Evolutionary conservation across 1,140 invertebrate species (phyloP), one percentile per base, ranked within the genome.

Genomic region (Tachypleus tridentatus): DNA sequence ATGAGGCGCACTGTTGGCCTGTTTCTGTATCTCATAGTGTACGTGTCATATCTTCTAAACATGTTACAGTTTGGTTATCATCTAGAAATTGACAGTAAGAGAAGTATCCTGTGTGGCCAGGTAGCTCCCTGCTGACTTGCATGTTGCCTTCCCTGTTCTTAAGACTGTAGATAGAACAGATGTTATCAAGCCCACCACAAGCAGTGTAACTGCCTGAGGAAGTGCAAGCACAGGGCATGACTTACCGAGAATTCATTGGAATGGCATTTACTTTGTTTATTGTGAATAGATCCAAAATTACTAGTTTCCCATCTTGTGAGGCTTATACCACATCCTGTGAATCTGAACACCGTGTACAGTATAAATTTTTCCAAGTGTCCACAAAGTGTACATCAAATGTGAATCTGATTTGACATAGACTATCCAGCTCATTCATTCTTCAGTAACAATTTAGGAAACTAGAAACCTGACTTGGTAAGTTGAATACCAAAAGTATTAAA

Each of bases 221-320:
- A 64, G 95, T 94, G 80, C 98, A 98, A 73, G 95, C 94, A 85
- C 95, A 98, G 59, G 95, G 98, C 95, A 98, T 98, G 66, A 98
- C 95, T 94, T 94, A 98, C 73, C 91, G 94, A 57, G 93, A 97
- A 74, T 94, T 87, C 73, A 98, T 81, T 70, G 94, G 94, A 78
- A 98, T 97, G 71, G 94, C 94, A 80, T 98, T 94, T 69, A 80
- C 92, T 84, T 97, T 97, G 82, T 97, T 97, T 74, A 93, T 97
- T 71, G 94, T 97, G 80, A 97, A 96, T 77, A 90, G 92, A 82
- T 98, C 95, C 94, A 94, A 98, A 65, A 97, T 93, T 73, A 98
- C 97, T 74, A 98, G 83, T 81, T 98, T 98, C 74, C 94, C 94
- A 82, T 98, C 94, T 77, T 85, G 83, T 70, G 82, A 95, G 69